Evolutionary conservation across 2,797 vertebrate genomes (phyloP).

Genomic region (Glossophaga mutica): DNA sequence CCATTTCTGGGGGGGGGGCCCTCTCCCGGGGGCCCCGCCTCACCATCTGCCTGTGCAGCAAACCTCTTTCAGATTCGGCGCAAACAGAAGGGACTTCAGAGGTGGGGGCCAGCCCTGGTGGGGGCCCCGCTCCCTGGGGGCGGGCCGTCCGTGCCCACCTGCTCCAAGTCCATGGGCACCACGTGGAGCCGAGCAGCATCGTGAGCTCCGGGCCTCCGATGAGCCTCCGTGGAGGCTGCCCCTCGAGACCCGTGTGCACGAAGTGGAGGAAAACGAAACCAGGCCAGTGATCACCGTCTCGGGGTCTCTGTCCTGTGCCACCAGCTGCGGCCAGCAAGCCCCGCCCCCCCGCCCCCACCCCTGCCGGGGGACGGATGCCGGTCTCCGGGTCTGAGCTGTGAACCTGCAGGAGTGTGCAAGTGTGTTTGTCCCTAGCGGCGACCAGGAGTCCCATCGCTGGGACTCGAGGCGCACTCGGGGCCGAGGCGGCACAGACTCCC

Average conservation of each 20-base stretch:
- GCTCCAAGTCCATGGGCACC: fast-evolving
- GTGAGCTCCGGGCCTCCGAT: not conserved
- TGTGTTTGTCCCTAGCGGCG: fast-evolving
- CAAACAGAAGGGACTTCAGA: not conserved
- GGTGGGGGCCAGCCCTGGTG: no score
- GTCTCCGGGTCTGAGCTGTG: not conserved
- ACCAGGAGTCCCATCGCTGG: not conserved
- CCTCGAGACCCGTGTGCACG: not conserved
- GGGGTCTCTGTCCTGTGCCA: not conserved
- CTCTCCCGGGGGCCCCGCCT: no score
- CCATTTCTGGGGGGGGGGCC: not conserved
- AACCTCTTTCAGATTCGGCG: not conserved
- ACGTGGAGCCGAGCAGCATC: fast-evolving
- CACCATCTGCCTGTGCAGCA: fast-evolving
- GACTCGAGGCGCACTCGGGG: fast-evolving
- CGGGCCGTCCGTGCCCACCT: not conserved
- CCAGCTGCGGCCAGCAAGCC: fast-evolving
- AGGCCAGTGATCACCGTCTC: not conserved
- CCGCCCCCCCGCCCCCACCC: no score
- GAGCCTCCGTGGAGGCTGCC: fast-evolving
- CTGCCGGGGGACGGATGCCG: not conserved
- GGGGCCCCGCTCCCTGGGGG: no score
- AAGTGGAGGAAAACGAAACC: not conserved
- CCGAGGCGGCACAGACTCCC: not conserved
- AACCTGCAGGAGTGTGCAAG: fast-evolving